Base-by-base conservation (phyloP, 2,113 vertebrate genomes). In the Bos javanicus region DNA sequence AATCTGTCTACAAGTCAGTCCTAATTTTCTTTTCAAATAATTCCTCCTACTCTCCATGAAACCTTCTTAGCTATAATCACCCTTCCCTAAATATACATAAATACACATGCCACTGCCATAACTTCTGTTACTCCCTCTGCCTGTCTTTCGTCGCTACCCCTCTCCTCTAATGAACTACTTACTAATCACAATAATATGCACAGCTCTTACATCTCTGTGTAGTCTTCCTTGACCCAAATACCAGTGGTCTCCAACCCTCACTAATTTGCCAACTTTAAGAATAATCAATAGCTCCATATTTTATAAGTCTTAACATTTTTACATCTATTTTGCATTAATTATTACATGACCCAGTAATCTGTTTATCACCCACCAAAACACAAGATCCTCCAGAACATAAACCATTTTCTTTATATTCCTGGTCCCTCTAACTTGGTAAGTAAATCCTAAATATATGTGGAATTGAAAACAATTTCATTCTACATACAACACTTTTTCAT, bases 391-490 rank as follows among this genome's bases (percentile, higher is more conserved):
- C 52, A 91, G 67, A 88, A n/a, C 15, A 97, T 0, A 57, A 13
- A 60, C 39, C 15, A 97, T 92, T 91, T 91, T 82, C 36, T 91
- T 94, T 89, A 85, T 59, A 92, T 93, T 91, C 30, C 43, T 85
- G 52, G 25, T 87, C n/a, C 48, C 33, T 96, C 16, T 78, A 96
- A 91, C 16, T 87, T 83, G 28, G 19, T 48, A 81, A 57, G 50
- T 52, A 95, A 17, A 82, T 85, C 91, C 8, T 94, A 97, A 96
- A 96, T 83, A 28, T 4, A 96, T 17, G 25, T 74, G 11, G 30
- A 93, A 96, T 14, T 64, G 13, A 93, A 97, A 98, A 89, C 57
- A 95, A 87, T 56, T 86, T 62, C 21, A 82, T 54, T 60, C 23
- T 90, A 71, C 8, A 80, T 64, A 39, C 1, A 92, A n/a, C 17